Evolutionary conservation across 2,113 vertebrate genomes (phyloP).

Genomic region (Elephas maximus): DNA sequence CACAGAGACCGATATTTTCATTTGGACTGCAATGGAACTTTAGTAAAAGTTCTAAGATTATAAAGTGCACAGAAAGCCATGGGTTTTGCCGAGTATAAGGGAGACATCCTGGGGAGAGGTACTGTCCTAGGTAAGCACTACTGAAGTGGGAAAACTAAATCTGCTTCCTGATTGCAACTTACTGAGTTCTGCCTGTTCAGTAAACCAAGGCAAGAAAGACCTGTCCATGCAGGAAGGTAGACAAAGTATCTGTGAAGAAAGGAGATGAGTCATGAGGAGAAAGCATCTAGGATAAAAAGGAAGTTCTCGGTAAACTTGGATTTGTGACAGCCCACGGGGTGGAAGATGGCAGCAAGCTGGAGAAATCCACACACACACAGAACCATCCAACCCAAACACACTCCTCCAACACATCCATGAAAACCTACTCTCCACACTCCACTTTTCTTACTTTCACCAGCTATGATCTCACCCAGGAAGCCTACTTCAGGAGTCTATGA

Average conservation of each 20-base stretch:
- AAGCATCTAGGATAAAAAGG: neutral
- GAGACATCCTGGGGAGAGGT: neutral
- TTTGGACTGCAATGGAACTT: neutral
- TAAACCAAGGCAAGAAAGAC: neutral
- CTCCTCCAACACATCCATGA: neutral
- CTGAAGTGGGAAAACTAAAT: neutral
- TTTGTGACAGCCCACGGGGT: fast-evolving
- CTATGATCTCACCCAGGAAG: neutral
- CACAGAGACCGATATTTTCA: neutral
- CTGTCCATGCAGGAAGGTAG: neutral
- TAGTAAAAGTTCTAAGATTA: neutral
- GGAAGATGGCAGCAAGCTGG: neutral
- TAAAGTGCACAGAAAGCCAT: neutral
- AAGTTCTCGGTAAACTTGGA: neutral
- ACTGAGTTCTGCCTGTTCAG: neutral
- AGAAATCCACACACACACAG: neutral
- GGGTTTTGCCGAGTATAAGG: neutral
- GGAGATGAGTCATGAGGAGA: neutral
- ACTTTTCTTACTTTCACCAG: neutral
- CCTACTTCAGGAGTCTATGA: neutral
- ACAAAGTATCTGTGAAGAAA: neutral
- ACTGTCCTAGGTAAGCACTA: too few species aligned
- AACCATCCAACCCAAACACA: neutral
- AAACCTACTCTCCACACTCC: neutral
- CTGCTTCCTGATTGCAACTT: neutral